Evolutionary conservation across 2,113 vertebrate species (phyloP).

Genomic region (Campylorhamphus procurvoides): DNA sequence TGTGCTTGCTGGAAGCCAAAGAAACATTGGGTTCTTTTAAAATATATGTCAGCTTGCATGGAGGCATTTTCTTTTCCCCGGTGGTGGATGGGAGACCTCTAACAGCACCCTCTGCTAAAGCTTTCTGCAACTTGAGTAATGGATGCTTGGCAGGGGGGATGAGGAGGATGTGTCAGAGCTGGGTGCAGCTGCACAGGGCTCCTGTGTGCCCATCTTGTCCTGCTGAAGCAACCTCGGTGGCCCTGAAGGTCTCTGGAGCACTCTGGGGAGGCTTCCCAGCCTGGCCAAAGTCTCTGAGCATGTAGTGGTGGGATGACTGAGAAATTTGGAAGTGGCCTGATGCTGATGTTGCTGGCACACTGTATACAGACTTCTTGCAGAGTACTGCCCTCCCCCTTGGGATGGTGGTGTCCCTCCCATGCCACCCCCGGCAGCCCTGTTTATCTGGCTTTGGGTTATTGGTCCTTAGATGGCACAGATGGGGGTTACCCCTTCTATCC

Average conservation of each 20-base stretch:
- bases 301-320: neutral
- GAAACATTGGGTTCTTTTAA: neutral
- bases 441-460: neutral
- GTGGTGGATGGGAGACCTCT: neutral
- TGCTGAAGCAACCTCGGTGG: neutral
- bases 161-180: neutral
- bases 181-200: neutral
- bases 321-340: neutral
- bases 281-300: neutral
- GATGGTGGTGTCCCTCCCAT: accelerated
- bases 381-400: accelerated
- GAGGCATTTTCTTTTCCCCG: neutral
- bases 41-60: neutral
- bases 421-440: accelerated
- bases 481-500: neutral
- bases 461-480: accelerated
- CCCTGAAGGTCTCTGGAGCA: neutral
- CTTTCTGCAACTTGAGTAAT: neutral
- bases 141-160: neutral
- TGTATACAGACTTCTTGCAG: accelerated
- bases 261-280: neutral
- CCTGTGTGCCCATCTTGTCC: accelerated
- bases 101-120: neutral
- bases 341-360: neutral
- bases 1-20: neutral